A percentile compares a stretch with the other conserved stretches of the same genome.
These are phyloP conservation scores for Cryptoblepharus egeriae DNA, from an alignment of 2,797 vertebrate species.

Conservation along the genomic window DNA sequence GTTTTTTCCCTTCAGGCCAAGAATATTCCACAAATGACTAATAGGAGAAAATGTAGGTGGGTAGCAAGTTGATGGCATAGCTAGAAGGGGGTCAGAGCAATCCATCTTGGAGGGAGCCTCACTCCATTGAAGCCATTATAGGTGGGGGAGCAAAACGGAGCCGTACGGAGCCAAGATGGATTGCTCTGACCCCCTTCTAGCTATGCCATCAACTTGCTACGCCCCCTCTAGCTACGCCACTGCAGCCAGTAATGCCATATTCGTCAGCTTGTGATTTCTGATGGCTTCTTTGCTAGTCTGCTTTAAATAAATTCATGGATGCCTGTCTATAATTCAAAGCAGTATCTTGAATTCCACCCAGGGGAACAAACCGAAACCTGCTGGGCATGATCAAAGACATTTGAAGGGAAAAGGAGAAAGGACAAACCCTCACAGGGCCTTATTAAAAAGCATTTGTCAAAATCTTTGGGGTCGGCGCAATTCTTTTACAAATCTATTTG, in stretches of 20 bases:
- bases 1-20: not conserved
- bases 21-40: too few species aligned
- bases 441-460: not conserved
- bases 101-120: too few species aligned
- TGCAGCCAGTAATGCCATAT: too few species aligned
- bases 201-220: too few species aligned
- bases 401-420: not conserved
- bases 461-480: not conserved
- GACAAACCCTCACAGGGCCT: not conserved
- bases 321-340: not conserved
- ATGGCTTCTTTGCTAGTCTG: not conserved
- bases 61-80: too few species aligned
- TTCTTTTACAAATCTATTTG: not conserved
- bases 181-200: too few species aligned
- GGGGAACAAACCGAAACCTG: not conserved
- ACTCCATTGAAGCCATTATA: too few species aligned
- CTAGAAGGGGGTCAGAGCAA: too few species aligned
- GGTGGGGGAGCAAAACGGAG: too few species aligned
- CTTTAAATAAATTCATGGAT: not conserved
- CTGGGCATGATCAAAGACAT: not conserved
- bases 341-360: not conserved
- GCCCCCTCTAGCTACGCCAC: too few species aligned
- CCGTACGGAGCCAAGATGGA: too few species aligned
- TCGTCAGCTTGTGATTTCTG: not conserved
- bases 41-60: too few species aligned